Evolutionary conservation across 2,113 vertebrate species (phyloP).

Genomic region (Muntiacus reevesi): DNA sequence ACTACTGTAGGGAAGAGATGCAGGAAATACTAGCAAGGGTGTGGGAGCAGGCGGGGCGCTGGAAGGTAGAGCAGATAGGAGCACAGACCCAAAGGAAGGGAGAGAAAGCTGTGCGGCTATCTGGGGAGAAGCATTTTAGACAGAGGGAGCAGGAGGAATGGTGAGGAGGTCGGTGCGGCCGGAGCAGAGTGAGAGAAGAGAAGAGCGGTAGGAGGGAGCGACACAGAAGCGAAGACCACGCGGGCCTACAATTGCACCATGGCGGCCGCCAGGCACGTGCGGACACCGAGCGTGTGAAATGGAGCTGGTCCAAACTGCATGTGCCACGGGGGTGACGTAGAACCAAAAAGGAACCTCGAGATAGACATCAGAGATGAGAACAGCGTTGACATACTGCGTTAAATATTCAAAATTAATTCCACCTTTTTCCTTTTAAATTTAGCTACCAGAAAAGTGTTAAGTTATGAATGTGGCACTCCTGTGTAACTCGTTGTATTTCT

Average conservation of each 20-base stretch:
- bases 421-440: neutral
- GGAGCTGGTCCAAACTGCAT: neutral
- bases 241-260: fast-evolving
- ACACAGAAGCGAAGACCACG: neutral
- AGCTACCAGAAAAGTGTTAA: neutral
- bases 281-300: fast-evolving
- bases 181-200: neutral
- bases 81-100: neutral
- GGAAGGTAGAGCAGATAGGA: neutral
- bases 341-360: neutral
- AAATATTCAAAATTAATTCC: neutral
- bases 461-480: neutral
- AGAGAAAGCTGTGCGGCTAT: neutral
- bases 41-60: fast-evolving
- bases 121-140: neutral
- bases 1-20: neutral
- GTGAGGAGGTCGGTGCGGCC: neutral
- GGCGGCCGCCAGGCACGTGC: fast-evolving
- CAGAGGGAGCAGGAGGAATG: neutral
- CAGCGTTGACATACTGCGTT: neutral
- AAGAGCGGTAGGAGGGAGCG: neutral
- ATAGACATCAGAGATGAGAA: neutral
- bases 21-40: neutral
- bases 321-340: neutral
- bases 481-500: neutral